Evolutionary conservation across 2,888 invertebrate genomes (phyloP), one percentile per base, ranked within the genome.

Genomic region (Epinotia ramella): DNA sequence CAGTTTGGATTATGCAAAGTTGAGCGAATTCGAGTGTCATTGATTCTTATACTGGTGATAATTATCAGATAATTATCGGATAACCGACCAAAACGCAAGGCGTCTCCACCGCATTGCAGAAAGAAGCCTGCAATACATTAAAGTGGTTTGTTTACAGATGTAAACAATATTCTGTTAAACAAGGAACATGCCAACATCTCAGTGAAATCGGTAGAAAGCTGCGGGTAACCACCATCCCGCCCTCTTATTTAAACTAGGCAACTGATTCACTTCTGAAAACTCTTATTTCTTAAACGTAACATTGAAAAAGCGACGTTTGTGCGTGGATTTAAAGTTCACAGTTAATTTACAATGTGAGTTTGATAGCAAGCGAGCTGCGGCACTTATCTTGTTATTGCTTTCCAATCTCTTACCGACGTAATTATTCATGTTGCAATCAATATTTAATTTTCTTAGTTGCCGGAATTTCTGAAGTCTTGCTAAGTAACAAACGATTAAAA

Each of bases 191-290:
- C 80, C 80, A 80, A 81, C 83, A 80, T 80, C 81, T 80, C 84
- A 83, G 89, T 84, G 90, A 88, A 89, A 90, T 89, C 88, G 77
- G 78, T 88, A 89, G 91, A 92, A 92, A 92, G 92, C 81, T 85
- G 91, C 79, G 92, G 92, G 90, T 87, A 86, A 80, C 89, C 89
- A 78, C 84, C 80, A 81, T 71, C 77, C 83, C 88, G 85, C 89
- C 90, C 81, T 84, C 89, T 88, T 83, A 88, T 92, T 91, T 88
- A 91, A 91, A 90, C 85, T 88, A 91, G 91, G 78, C 86, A 88
- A 86, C 84, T 83, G 59, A 24, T 46, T 69, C 24, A 46, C 18
- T 60, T 44, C 44, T 20, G 57, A 46, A 44, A 59, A 69, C 59
- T 69, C 69, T 56, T 60, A 81, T 79, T 79, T 81, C 49, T 53